Evolutionary conservation across 2,797 vertebrate species (phyloP).

Genomic region (Pelochelys cantorii): DNA sequence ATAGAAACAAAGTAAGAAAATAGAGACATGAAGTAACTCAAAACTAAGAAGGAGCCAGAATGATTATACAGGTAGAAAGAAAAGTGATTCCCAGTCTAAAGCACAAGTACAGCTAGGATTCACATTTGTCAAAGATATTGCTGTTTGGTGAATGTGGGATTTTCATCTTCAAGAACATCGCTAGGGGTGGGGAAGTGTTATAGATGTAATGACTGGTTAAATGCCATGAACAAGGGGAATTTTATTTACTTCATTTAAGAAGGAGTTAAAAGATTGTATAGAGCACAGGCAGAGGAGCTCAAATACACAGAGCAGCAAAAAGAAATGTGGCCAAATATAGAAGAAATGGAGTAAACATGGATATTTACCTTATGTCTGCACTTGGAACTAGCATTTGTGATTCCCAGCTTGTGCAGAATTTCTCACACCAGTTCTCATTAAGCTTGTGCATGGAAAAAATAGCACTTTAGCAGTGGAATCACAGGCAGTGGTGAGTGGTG

Average conservation of each 20-base stretch:
- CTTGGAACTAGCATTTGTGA: too few relatives aligned
- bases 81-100: not conserved
- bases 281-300: not conserved
- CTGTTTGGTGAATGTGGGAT: not conserved
- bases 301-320: fast-evolving
- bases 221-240: not conserved
- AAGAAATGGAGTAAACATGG: not conserved
- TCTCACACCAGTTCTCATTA: too few relatives aligned
- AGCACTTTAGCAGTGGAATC: too few relatives aligned
- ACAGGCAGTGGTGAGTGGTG: too few relatives aligned
- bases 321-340: fast-evolving
- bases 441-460: too few relatives aligned
- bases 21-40: not conserved
- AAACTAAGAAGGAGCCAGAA: not conserved
- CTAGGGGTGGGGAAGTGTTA: not conserved
- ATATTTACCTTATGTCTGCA: too few relatives aligned
- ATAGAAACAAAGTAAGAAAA: not conserved
- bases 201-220: not conserved
- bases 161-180: slow-evolving; percentile 20
- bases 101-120: not conserved
- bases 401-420: too few relatives aligned
- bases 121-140: not conserved
- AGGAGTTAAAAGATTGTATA: not conserved
- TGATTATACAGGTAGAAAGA: not conserved
- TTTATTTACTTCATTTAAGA: not conserved